Base-by-base conservation (phyloP, 1,140 invertebrate species). In the Aplysia californica region DNA sequence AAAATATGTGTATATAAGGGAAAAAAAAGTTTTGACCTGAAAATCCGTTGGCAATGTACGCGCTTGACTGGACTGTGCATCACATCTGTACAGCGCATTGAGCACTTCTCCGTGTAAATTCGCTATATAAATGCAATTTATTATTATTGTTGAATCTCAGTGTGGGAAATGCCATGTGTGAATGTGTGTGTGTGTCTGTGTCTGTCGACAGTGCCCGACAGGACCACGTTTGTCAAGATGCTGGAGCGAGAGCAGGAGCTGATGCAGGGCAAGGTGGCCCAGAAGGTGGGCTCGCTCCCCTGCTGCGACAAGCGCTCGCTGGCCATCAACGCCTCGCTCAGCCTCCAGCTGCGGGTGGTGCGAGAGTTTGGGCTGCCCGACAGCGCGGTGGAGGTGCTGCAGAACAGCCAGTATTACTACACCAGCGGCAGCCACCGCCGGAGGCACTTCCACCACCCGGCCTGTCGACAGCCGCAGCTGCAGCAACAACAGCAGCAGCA, bases 301-400 rank as follows among this genome's bases (percentile, higher is more conserved):
- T 91, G 94, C 61, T 93, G 93, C 5, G 95, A 95, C 75, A 93
- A 94, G 26, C 92, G 93, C 66, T 93, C 95, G 85, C 15, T 75
- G 35, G 26, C 5, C 29, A 44, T 33, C 23, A 50, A 6, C 35
- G 94, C 96, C 61, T 93, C 93, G 80, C 91, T 93, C 59, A 93
- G 95, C 91, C 93, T 98, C 38, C 93, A 96, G 59, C 89, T 98
- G 75, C 92, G 96, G 5, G 96, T 97, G 0, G 96, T 98, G 0
- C 92, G 97, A 41, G 97, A 98, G 89, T 97, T 97, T 88, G 97
- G 97, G 86, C 92, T 97, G 50, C 97, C 97, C 0, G 97, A 98
- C 88, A 92, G 94, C 10, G 95, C 97, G 18, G 95, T 96, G 0
- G 95, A 97, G 88, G 92, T 96, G 58, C 89, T 97, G 36, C 94